Evolutionary conservation across 30 jellyfish, hydroid and myxozoan genomes (phyloP).

Genomic region (Rhopilema esculentum): DNA sequence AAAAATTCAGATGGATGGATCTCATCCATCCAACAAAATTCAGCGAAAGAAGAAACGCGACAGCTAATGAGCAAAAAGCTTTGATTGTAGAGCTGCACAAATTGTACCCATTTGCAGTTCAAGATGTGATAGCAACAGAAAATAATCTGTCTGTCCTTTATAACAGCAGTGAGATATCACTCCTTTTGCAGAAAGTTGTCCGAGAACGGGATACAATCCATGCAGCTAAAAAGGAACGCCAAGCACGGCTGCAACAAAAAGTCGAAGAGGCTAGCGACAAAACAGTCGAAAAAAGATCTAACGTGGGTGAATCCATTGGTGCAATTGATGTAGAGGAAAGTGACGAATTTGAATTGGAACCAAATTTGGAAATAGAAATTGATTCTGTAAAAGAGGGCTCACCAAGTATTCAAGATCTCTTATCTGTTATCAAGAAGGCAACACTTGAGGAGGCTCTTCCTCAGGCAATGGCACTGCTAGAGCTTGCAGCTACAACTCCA

Average conservation of each 20-base stretch:
- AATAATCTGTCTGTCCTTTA: slow-evolving; percentile 44
- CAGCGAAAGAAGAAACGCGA: slow-evolving; percentile 13
- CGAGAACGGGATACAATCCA: slow-evolving; percentile 9
- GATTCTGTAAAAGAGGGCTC: slow-evolving; percentile 38
- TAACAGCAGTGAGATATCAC: slow-evolving; percentile 26
- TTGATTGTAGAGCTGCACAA: slow-evolving; percentile 21
- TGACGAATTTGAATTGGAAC: slow-evolving; percentile 11
- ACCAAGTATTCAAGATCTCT: slow-evolving; percentile 49
- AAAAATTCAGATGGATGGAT: slow-evolving; percentile 46
- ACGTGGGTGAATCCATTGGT: not conserved
- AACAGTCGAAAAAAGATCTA: not conserved
- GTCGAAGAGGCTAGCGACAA: not conserved
- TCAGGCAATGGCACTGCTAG: slow-evolving; percentile 23
- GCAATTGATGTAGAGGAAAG: slow-evolving; percentile 14
- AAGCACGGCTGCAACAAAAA: not conserved
- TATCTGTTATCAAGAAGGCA: slow-evolving; percentile 24
- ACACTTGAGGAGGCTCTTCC: slow-evolving; percentile 39
- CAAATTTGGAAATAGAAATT: not conserved
- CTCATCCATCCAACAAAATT: slow-evolving; percentile 49
- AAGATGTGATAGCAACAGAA: slow-evolving; percentile 26
- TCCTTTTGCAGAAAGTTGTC: slow-evolving; percentile 34
- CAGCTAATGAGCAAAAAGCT: slow-evolving; percentile 29
- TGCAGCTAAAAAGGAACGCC: slow-evolving; percentile 5
- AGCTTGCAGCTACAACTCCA: slow-evolving; percentile 28
- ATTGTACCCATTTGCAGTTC: slow-evolving; percentile 62